phyloP scores from a whole-genome alignment of 2,888 invertebrate species.

The Norana najaformis region DNA sequence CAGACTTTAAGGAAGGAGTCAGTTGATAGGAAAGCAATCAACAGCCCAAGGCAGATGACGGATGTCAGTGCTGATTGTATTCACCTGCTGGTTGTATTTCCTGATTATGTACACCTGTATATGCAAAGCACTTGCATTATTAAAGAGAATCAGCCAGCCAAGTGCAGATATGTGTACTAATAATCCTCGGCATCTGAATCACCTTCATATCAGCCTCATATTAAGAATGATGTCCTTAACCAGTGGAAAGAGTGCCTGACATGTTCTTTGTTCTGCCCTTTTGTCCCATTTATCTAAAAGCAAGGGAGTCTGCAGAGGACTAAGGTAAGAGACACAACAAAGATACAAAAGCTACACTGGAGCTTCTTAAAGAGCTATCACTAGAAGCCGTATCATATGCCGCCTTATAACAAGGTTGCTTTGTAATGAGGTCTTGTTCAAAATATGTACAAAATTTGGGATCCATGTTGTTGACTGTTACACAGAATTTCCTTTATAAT shows the following conservation, averaged over 20 bases:
- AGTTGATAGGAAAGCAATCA: constrained; percentile 6
- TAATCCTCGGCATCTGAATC: neutral
- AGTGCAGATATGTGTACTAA: neutral
- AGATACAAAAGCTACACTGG: neutral
- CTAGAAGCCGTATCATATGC: neutral
- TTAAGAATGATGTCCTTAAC: neutral
- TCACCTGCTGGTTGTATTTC: constrained; percentile 7
- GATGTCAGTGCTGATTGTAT: constrained; percentile 1
- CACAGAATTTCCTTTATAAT: neutral
- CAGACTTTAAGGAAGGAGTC: neutral
- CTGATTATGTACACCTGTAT: constrained; percentile 7
- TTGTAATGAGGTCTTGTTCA: no score
- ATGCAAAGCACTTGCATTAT: neutral
- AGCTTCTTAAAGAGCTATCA: neutral
- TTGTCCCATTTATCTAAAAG: no score
- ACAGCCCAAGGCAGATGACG: constrained; percentile 3
- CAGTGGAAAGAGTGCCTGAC: neutral
- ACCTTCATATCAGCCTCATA: neutral
- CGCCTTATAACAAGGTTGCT: neutral
- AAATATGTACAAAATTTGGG: neutral
- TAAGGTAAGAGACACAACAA: no score
- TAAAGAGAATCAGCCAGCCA: neutral
- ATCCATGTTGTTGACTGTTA: neutral
- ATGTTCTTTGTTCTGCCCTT: neutral
- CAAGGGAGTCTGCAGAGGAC: no score